Evolutionary conservation across 2,113 vertebrate genomes (phyloP).

Genomic region (Sciurus niger): DNA sequence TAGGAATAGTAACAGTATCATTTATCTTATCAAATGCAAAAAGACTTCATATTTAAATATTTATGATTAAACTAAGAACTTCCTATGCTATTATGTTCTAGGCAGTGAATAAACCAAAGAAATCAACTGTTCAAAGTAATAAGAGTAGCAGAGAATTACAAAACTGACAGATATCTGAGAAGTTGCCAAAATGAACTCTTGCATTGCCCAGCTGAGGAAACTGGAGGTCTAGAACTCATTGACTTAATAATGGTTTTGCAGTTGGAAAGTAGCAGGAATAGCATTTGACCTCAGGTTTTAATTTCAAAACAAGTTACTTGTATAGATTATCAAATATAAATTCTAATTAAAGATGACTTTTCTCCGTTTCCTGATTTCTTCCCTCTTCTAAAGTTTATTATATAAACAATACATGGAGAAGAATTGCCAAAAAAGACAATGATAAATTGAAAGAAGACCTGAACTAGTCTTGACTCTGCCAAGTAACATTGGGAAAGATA

Average conservation of each 20-base stretch:
- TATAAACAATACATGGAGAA: not conserved
- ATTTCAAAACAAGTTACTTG: not conserved
- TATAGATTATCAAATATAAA: not conserved
- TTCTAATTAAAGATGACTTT: not conserved
- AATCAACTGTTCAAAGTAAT: not conserved
- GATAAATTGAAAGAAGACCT: not conserved
- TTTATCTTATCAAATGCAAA: not conserved
- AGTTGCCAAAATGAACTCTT: not conserved
- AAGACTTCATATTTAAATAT: not conserved
- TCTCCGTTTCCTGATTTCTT: not conserved
- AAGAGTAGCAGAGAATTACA: not conserved
- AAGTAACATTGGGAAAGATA: slow-evolving; percentile 11
- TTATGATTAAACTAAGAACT: not conserved
- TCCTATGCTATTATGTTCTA: not conserved
- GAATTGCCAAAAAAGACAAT: not conserved
- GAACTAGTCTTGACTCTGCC: not conserved
- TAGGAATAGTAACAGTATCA: not conserved
- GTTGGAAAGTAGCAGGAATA: not conserved
- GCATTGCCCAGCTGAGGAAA: not conserved
- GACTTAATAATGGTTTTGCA: not conserved
- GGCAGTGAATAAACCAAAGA: not conserved
- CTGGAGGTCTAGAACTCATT: not conserved
- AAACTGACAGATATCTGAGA: not conserved
- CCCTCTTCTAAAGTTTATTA: not conserved
- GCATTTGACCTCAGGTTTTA: not conserved